Conservation (phyloP, 2,113 vertebrate species). For the Syrrhaptes paradoxus region DNA sequence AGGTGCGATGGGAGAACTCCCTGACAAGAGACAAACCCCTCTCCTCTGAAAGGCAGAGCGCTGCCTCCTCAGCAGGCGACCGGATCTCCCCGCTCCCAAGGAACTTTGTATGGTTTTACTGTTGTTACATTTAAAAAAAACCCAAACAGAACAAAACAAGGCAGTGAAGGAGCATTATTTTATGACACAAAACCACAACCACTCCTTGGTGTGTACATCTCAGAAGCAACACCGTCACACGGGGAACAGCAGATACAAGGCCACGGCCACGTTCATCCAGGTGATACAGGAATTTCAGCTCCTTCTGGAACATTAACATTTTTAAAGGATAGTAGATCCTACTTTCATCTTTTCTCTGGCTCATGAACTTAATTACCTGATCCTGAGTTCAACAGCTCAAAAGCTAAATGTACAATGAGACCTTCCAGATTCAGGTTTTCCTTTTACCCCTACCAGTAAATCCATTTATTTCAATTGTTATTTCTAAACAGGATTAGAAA, state of each 20-base stretch:
- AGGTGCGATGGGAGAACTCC: background rate
- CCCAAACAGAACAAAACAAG: background rate
- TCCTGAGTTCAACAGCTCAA: background rate
- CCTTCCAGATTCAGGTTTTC: background rate
- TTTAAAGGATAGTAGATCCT: background rate
- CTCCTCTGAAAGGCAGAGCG: background rate
- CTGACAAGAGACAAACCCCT: background rate
- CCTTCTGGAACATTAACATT: background rate
- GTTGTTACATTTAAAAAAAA: background rate
- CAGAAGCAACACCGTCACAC: background rate
- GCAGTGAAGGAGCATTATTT: background rate
- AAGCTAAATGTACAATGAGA: constrained; percentile 9
- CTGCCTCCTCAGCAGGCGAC: background rate
- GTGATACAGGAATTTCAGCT: background rate
- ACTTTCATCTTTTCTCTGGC: background rate
- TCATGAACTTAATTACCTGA: background rate
- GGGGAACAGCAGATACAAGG: background rate
- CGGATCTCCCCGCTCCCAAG: background rate
- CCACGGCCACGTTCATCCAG: background rate
- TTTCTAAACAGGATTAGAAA: constrained; percentile 22
- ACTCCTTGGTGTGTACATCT: background rate
- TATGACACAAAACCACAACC: background rate
- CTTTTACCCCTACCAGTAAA: background rate
- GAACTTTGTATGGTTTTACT: background rate
- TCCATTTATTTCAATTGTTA: constrained; percentile 11